These are phyloP conservation scores for Eulemur albifrons DNA, from an alignment of 2,797 vertebrate species.

Conservation along the genomic window DNA sequence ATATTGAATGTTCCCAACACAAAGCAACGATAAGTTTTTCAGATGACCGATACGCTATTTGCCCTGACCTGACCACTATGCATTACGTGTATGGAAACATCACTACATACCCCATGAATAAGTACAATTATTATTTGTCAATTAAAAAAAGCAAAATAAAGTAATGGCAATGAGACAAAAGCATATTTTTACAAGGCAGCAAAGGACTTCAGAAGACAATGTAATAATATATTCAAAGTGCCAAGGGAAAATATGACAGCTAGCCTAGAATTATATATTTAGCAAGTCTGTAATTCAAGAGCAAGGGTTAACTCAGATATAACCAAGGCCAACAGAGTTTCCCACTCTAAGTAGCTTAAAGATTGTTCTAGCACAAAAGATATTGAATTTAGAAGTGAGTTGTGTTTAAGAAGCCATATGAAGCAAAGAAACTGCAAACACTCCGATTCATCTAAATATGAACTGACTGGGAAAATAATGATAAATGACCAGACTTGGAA, in stretches of 20 bases:
- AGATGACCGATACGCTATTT: not conserved
- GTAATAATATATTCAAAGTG: not conserved
- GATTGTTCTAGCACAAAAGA: not conserved
- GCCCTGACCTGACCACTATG: not conserved
- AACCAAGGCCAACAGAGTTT: not conserved
- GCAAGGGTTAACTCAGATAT: not conserved
- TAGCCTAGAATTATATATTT: constrained; percentile 35
- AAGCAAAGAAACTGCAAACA: not conserved
- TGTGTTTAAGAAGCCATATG: not conserved
- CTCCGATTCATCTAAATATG: constrained; percentile 21
- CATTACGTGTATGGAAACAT: not conserved
- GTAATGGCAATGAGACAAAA: not conserved
- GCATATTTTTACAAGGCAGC: not conserved
- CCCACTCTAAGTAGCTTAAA: not conserved
- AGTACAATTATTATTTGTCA: not conserved
- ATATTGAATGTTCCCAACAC: not conserved
- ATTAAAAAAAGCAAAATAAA: not conserved
- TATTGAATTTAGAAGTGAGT: not conserved
- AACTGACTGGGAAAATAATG: constrained; percentile 24
- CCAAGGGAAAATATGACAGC: constrained; percentile 21
- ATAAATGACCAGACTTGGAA: not conserved
- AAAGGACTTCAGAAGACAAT: constrained; percentile 31
- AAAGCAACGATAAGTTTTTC: not conserved
- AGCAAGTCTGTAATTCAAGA: constrained; percentile 21
- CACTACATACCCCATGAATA: not conserved